Evolutionary conservation across 1,140 invertebrate species (phyloP).

Genomic region (Lasaia peninsularis): DNA sequence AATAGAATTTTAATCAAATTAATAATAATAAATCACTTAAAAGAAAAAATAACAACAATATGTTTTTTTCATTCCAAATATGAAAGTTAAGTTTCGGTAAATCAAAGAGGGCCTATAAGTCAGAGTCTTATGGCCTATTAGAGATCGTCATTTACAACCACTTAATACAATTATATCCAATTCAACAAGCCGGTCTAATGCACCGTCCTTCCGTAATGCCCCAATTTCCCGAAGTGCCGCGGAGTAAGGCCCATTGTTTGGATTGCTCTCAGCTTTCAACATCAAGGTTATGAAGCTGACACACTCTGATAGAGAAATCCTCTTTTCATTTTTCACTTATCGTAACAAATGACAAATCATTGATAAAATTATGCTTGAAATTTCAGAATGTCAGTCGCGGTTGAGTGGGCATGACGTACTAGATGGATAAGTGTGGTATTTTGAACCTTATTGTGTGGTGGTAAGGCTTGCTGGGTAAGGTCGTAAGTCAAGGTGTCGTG

Average conservation of each 20-base stretch:
- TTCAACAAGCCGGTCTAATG: background rate
- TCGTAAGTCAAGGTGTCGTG: constrained; percentile 44
- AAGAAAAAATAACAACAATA: too few species aligned
- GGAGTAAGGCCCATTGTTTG: background rate
- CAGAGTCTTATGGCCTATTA: background rate
- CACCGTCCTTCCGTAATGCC: background rate
- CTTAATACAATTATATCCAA: background rate
- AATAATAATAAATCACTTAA: too few species aligned
- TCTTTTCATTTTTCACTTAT: constrained; percentile 45
- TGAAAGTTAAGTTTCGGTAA: too few species aligned
- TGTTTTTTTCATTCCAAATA: too few species aligned
- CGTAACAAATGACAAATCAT: constrained; percentile 34
- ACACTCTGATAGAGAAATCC: constrained; percentile 19
- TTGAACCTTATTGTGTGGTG: constrained; percentile 31
- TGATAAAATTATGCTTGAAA: constrained; percentile 45
- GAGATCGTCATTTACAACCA: background rate
- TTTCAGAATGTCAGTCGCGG: constrained; percentile 37
- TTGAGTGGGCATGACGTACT: constrained; percentile 38
- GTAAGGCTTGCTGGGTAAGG: constrained; percentile 26
- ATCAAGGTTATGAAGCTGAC: background rate
- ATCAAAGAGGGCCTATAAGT: too few species aligned
- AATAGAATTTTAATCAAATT: too few species aligned
- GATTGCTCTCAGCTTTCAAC: background rate
- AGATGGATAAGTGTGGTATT: constrained; percentile 17
- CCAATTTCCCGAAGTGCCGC: background rate